Base-by-base conservation (phyloP, 2,797 vertebrate genomes). In the Bovichtus diacanthus region DNA sequence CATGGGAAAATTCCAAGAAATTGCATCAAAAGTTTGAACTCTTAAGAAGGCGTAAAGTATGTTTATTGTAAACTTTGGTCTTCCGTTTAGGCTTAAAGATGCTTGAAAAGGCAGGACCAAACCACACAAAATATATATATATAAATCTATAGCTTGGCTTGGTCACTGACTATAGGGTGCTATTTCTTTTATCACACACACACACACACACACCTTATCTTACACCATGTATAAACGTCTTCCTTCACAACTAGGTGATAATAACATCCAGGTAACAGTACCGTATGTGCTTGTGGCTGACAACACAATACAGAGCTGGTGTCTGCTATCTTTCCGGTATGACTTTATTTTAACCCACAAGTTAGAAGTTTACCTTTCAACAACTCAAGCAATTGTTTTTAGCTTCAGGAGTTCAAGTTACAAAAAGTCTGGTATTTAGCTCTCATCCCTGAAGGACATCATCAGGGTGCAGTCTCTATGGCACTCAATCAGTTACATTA, bases 401-500 rank as follows among this genome's bases (percentile, higher is more conserved):
- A 31, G 19, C 25, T 49, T 10, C 4, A 31, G 25, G 23, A 73
- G 27, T 34, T 63, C 1, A 69, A 63, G 5, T 50, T 25, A 6
- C 29, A 41, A 41, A 44, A n/a, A 5, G 21, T 76, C 5, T 61
- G 44, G 11, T 51, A 2, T 41, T 47, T 25, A 43, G 29, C 70
- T 46, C 7, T 34, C 34, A 11, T 68, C 54, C 59, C 50, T 70
- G 55, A 27, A 67, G 71, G 36, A 54, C 69, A 34, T 16, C 34
- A 66, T 36, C 27, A 46, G 62, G 67, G 9, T 75, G 47, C 38
- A 73, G 41, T 12, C 59, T 59, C 62, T 19, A 1, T 19, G 50
- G 58, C 18, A 21, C 29, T 44, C 31, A 21, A 9, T 68, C 65
- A 55, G 21, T 46, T 21, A 2, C 29, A 34, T 84, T 87, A 78